phyloP scores from a whole-genome alignment of 2,797 vertebrate genomes.

The Gymnoscopelus braueri region DNA sequence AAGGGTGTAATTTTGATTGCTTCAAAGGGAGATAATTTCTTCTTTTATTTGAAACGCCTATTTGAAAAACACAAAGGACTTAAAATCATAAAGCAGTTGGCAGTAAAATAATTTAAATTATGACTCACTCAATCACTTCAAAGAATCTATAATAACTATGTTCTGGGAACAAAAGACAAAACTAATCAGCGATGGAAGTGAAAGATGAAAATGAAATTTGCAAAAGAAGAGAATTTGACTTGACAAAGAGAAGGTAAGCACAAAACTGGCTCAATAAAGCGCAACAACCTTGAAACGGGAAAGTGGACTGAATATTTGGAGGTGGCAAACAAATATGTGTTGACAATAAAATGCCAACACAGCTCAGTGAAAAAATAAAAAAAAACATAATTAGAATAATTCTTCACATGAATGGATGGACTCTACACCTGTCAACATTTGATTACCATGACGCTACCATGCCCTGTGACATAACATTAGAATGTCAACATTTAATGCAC shows the following conservation, averaged over 20 bases:
- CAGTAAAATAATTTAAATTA: conserved; percentile 63
- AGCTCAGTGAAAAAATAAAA: not conserved
- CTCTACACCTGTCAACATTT: conserved; percentile 40
- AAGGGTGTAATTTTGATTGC: conserved; percentile 48
- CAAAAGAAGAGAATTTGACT: conserved; percentile 48
- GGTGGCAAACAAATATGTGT: not conserved
- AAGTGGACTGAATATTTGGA: not conserved
- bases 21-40: conserved; percentile 47
- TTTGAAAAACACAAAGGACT: conserved; percentile 66
- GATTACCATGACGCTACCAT: conserved; percentile 11
- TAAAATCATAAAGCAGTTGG: conserved; percentile 65
- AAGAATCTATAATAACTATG: conserved; percentile 51
- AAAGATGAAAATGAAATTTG: conserved; percentile 38
- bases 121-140: conserved; percentile 60
- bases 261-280: too few species aligned
- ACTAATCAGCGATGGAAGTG: conserved; percentile 63
- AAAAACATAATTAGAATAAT: not conserved
- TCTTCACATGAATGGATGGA: conserved; percentile 33
- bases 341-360: not conserved
- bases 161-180: conserved; percentile 63
- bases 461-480: conserved; percentile 18
- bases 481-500: conserved; percentile 9
- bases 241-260: too few species aligned
- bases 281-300: not conserved
- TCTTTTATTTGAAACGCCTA: conserved; percentile 40